Conservation (phyloP, 2,797 vertebrate species). For the Euthynnus affinis region DNA sequence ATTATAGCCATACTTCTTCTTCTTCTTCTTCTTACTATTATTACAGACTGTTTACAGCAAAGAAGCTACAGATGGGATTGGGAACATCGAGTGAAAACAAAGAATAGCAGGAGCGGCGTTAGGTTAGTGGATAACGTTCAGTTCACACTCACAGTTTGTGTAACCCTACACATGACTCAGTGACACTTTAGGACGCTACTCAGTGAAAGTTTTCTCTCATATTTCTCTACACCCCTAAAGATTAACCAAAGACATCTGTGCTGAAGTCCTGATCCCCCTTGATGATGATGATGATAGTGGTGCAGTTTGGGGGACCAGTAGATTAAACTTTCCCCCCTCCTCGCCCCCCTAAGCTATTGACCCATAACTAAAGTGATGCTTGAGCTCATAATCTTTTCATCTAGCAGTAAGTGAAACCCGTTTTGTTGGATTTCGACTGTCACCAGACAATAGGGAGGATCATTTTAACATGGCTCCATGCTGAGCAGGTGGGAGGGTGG, state of each 20-base stretch:
- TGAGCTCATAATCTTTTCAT: slow-evolving; percentile 78
- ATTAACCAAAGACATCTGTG: slow-evolving; percentile 63
- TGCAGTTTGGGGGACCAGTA: slow-evolving; percentile 53
- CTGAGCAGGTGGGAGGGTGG: slow-evolving; percentile 32
- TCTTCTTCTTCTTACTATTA: background rate
- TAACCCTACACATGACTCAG: slow-evolving; percentile 48
- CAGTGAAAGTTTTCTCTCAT: slow-evolving; percentile 25
- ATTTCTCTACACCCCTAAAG: slow-evolving; percentile 42
- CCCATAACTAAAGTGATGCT: slow-evolving; percentile 78
- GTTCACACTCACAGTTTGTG: slow-evolving; percentile 51
- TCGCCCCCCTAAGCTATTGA: slow-evolving; percentile 71
- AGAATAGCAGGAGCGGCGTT: slow-evolving; percentile 24
- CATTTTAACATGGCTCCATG: slow-evolving; percentile 51
- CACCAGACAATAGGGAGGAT: slow-evolving; percentile 64
- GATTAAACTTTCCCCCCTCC: too few relatives aligned
- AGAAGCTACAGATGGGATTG: slow-evolving; percentile 45
- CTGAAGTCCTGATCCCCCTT: slow-evolving; percentile 33
- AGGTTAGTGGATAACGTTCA: slow-evolving; percentile 30
- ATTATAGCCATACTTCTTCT: background rate
- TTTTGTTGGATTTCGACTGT: slow-evolving; percentile 67
- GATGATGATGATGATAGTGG: slow-evolving; percentile 25
- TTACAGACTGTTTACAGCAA: slow-evolving; percentile 23
- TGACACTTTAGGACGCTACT: slow-evolving; percentile 26
- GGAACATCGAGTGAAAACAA: slow-evolving; percentile 33
- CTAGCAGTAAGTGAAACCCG: slow-evolving; percentile 76